A percentile compares a stretch with the other conserved stretches of the same genome.
Conservation (phyloP, 53 echinoderm and acorn worm species). For the Astropecten irregularis region DNA sequence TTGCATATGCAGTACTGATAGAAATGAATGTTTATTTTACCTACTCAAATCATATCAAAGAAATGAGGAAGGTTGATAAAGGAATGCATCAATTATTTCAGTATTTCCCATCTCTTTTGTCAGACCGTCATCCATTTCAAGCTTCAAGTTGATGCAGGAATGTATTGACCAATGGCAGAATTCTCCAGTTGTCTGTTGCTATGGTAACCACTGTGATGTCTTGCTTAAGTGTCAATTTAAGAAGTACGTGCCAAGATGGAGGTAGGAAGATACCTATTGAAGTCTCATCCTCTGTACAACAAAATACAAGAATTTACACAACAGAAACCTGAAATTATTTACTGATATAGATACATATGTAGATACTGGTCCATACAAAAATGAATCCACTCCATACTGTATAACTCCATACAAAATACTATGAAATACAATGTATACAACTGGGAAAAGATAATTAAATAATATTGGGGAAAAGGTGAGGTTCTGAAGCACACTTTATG, state of each 20-base stretch:
- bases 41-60: too few species aligned
- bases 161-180: constrained; percentile 78
- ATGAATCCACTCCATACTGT: neutral
- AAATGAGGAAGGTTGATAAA: too few species aligned
- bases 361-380: neutral
- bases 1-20: too few species aligned
- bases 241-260: constrained; percentile 86
- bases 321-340: neutral
- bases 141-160: constrained; percentile 71
- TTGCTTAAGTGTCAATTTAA: constrained; percentile 61
- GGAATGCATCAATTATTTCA: too few species aligned
- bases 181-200: constrained; percentile 95
- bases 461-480: too few species aligned
- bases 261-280: constrained; percentile 83
- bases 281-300: constrained; percentile 1
- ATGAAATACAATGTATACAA: too few species aligned
- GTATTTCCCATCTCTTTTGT: too few species aligned
- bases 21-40: too few species aligned
- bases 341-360: neutral
- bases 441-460: too few species aligned
- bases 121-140: too few species aligned
- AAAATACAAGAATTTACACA: neutral
- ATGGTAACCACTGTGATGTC: constrained; percentile 82
- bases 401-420: too few species aligned
- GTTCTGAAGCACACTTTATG: too few species aligned